Percentiles rank a stretch among this genome's conserved stretches.
Evolutionary conservation across 1,140 invertebrate genomes (phyloP).

Genomic region (Drosophila pectinifera): DNA sequence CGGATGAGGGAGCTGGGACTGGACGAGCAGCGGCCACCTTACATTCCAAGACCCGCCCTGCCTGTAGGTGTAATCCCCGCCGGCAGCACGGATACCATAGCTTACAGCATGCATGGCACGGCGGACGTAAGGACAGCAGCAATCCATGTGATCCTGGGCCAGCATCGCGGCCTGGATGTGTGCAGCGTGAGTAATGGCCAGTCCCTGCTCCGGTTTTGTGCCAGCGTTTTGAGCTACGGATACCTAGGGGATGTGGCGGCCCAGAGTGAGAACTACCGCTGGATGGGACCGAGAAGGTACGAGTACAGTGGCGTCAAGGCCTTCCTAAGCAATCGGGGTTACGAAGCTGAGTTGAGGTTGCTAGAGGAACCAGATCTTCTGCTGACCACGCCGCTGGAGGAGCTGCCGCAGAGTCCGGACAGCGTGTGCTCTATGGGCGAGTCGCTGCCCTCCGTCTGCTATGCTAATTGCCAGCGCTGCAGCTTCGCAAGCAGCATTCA

Average conservation of each 20-base stretch:
- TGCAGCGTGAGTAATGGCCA: slow-evolving; percentile 90
- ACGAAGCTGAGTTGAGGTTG: slow-evolving; percentile 88
- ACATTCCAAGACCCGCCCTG: slow-evolving; percentile 88
- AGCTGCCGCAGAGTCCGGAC: slow-evolving; percentile 53
- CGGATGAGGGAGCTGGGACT: slow-evolving; percentile 84
- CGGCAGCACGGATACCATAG: slow-evolving; percentile 94
- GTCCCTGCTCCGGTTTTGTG: slow-evolving; percentile 89
- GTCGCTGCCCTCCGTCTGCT: slow-evolving; percentile 63
- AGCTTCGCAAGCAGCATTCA: slow-evolving; percentile 62
- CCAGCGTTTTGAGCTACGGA: slow-evolving; percentile 94
- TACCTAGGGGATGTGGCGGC: slow-evolving; percentile 94
- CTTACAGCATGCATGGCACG: slow-evolving; percentile 93
- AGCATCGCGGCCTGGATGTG: slow-evolving; percentile 90
- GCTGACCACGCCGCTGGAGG: slow-evolving; percentile 33
- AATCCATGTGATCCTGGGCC: slow-evolving; percentile 93
- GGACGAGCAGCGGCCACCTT: slow-evolving; percentile 86
- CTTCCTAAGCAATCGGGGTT: slow-evolving; percentile 89
- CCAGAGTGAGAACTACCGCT: slow-evolving; percentile 93
- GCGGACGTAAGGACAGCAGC: slow-evolving; percentile 92
- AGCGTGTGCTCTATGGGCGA: slow-evolving; percentile 49
- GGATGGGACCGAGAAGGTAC: slow-evolving; percentile 95
- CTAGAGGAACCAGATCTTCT: slow-evolving; percentile 49
- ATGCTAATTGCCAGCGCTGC: slow-evolving; percentile 77
- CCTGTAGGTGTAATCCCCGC: slow-evolving; percentile 89
- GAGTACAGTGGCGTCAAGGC: slow-evolving; percentile 93